phyloP scores from a whole-genome alignment of 2,888 invertebrate genomes.

The Cosmorhoe ocellata region DNA sequence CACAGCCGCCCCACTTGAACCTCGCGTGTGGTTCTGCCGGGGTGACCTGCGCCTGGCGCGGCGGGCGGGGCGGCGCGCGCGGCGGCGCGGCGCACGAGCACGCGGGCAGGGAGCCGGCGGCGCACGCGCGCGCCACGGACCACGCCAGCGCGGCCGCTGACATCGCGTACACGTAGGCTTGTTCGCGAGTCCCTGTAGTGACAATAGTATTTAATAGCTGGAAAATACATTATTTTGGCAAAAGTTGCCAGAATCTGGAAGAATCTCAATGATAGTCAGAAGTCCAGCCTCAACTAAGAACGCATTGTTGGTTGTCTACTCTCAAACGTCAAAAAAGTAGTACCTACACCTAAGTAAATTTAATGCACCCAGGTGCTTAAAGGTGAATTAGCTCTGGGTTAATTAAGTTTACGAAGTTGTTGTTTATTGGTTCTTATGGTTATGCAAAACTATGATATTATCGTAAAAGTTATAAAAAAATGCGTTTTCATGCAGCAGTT shows the following conservation, averaged over 20 bases:
- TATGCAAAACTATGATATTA: no score
- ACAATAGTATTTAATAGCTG: not conserved
- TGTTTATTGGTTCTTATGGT: no score
- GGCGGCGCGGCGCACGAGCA: conserved; percentile 91
- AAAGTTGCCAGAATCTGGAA: no score
- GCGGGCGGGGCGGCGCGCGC: conserved; percentile 81
- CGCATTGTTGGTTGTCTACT: no score
- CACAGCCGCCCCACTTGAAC: conserved; percentile 94
- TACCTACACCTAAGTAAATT: no score
- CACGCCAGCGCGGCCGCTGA: conserved; percentile 90
- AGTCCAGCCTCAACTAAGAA: no score
- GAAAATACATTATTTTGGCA: not conserved
- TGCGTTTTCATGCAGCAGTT: not conserved
- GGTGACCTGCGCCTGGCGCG: conserved; percentile 82
- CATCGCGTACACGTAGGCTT: conserved; percentile 92
- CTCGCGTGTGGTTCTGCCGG: conserved; percentile 87
- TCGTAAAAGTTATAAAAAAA: conserved; percentile 7
- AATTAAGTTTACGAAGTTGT: no score
- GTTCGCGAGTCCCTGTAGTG: conserved; percentile 90
- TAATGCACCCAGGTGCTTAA: no score
- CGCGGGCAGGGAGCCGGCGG: conserved; percentile 87
- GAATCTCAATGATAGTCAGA: no score
- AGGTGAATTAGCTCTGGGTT: no score
- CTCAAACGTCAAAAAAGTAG: no score
- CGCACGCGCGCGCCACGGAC: conserved; percentile 90